Base-by-base conservation (phyloP, 2,797 vertebrate genomes). In the Myotis vivesi region DNA sequence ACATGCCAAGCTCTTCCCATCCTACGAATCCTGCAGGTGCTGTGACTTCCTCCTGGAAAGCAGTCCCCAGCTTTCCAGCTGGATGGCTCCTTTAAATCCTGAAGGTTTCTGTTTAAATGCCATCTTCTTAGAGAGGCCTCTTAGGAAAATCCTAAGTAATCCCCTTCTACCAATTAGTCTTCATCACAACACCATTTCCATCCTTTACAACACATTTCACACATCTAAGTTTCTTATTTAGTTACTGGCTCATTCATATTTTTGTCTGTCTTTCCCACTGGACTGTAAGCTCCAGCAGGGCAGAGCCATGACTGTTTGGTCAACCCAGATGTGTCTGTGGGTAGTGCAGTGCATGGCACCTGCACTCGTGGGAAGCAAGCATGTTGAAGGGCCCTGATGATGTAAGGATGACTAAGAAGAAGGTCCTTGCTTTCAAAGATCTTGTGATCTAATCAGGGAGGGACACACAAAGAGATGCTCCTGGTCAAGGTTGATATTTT, bases 101-200 rank as follows among this genome's bases (percentile, higher is more conserved):
- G 30, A 82, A 72, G 57, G 62, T 84, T 62, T 92, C 71, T 46
- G 75, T 33, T 76, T 86, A 94, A 92, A 95, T 91, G 88, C 20
- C 57, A 46, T 86, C 79, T 87, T 82, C 62, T 89, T 9, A 4
- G 79, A 96, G 75, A 94, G n/a, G 25, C 69, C 85, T 93, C 87
- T 94, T 85, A 75, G 51, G 64, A 93, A 79, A 83, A 71, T 87
- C 77, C 66, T 76, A 44, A 92, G 66, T 92, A 79, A 91, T 91
- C 68, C 22, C 59, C 59, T 84, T 62, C 71, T 69, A 55, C 73
- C 71, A 85, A 38, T 92, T 88, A 92, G 81, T 87, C 82, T 89
- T 87, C 66, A 85, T 83, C 75, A 87, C 3, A 22, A 53, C 10
- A 11, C 81, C n/a, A 19, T 69, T 66, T 75, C 46, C 71, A 46